Percentiles rank a stretch among this genome's conserved stretches.
phyloP scores from a whole-genome alignment of 2,888 invertebrate species.

The Theodoxus fluviatilis region DNA sequence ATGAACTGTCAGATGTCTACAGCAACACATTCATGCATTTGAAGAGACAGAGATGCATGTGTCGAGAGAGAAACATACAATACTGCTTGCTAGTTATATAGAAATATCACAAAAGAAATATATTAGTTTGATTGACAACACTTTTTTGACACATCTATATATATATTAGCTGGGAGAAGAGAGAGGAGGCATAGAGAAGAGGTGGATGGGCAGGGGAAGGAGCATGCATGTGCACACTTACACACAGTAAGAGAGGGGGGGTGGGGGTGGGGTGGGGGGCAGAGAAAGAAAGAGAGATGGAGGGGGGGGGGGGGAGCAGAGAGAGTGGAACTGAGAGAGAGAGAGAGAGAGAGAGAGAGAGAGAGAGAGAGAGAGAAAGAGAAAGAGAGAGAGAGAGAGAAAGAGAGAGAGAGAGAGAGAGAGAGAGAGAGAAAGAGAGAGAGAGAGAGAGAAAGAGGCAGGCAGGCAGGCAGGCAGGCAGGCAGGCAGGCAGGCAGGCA shows the following conservation, averaged over 20 bases:
- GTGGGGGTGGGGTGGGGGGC: not conserved
- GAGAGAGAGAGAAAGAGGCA: slow-evolving; percentile 12
- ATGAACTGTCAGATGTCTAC: too few species aligned
- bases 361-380: not conserved
- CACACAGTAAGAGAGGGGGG: not conserved
- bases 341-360: not conserved
- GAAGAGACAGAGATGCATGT: too few species aligned
- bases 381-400: slow-evolving; percentile 8
- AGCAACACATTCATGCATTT: too few species aligned
- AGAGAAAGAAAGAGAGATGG: not conserved
- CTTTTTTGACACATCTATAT: too few species aligned
- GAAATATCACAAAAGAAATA: too few species aligned
- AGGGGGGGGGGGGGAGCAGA: not conserved
- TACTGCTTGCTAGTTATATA: too few species aligned
- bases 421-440: not conserved
- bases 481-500: too few species aligned
- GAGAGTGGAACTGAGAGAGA: not conserved
- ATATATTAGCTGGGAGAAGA: too few species aligned
- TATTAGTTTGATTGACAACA: too few species aligned
- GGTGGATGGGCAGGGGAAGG: not conserved
- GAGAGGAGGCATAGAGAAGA: not conserved
- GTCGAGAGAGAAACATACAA: too few species aligned
- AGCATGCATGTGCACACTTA: not conserved
- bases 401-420: slow-evolving; percentile 9
- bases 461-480: too few species aligned